phyloP scores from a whole-genome alignment of 1,140 invertebrate genomes.

The Adelges cooleyi region DNA sequence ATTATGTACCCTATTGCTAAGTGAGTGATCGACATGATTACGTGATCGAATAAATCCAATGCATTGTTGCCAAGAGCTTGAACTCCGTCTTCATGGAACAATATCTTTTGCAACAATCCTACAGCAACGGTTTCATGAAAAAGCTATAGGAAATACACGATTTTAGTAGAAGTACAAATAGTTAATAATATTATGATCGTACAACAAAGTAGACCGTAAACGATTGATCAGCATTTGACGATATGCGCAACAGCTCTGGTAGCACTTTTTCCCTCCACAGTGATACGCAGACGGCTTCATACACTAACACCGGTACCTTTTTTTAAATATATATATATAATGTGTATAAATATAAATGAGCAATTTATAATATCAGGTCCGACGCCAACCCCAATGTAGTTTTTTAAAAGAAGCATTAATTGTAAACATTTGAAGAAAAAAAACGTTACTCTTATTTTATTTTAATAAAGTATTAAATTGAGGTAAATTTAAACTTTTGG shows the following conservation, averaged over 20 bases:
- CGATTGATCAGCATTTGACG: slow-evolving; percentile 50
- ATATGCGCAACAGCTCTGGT: slow-evolving; percentile 53
- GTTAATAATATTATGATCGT: slow-evolving; percentile 32
- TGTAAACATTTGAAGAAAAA: too few species aligned
- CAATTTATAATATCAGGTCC: too few species aligned
- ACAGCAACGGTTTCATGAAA: slow-evolving; percentile 58
- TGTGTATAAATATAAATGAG: too few species aligned
- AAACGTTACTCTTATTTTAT: too few species aligned
- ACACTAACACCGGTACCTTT: slow-evolving; percentile 43
- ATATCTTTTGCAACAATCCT: slow-evolving; percentile 57
- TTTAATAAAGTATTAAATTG: too few species aligned
- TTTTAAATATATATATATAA: too few species aligned
- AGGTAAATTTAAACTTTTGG: too few species aligned
- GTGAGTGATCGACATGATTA: slow-evolving; percentile 13
- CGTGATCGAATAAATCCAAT: slow-evolving; percentile 63
- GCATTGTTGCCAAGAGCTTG: slow-evolving; percentile 54
- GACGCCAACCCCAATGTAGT: too few species aligned
- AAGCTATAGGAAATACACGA: slow-evolving; percentile 40
- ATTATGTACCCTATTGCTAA: slow-evolving; percentile 9
- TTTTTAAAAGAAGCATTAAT: too few species aligned
- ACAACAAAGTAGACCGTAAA: slow-evolving; percentile 59
- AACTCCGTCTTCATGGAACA: slow-evolving; percentile 59
- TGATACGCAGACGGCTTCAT: slow-evolving; percentile 62
- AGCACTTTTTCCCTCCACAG: slow-evolving; percentile 65
- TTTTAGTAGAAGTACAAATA: not conserved